These are phyloP conservation scores for Hirtodrosophila trivittata DNA, from an alignment of 2,888 invertebrate species.

Conservation along the genomic window DNA sequence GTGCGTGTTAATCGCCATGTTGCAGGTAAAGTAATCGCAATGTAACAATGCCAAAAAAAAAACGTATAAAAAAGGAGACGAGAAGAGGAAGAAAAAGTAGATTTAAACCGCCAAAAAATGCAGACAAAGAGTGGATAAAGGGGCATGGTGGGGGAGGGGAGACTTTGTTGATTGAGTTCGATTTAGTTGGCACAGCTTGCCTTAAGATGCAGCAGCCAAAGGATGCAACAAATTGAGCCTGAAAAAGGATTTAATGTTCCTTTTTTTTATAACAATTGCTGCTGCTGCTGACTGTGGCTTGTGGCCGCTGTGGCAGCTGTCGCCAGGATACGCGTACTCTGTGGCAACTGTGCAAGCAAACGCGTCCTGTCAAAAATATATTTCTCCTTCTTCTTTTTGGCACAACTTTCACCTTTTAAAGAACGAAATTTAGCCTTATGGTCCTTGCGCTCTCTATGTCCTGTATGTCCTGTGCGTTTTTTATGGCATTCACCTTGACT, in stretches of 20 bases:
- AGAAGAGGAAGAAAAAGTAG: background rate
- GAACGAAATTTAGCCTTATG: conserved; percentile 35
- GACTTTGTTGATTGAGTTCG: conserved; percentile 48
- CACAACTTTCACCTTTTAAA: conserved; percentile 65
- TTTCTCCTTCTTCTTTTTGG: background rate
- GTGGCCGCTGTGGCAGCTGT: conserved; percentile 53
- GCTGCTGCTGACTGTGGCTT: conserved; percentile 49
- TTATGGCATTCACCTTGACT: conserved; percentile 41
- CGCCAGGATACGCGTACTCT: conserved; percentile 19
- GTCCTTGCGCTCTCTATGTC: background rate
- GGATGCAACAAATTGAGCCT: conserved; percentile 81
- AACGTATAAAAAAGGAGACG: conserved; percentile 23
- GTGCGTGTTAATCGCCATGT: conserved; percentile 79
- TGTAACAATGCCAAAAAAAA: conserved; percentile 69
- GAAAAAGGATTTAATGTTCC: conserved; percentile 82
- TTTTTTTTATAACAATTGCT: conserved; percentile 65
- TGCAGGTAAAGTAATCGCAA: conserved; percentile 80
- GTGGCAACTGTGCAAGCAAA: conserved; percentile 34
- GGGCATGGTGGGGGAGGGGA: background rate
- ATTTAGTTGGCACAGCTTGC: conserved; percentile 73
- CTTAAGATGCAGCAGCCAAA: conserved; percentile 50
- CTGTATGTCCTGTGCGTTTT: too few species aligned
- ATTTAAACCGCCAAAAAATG: conserved; percentile 50
- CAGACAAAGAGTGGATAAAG: background rate
- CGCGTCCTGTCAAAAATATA: conserved; percentile 5